Percentiles rank a stretch among this genome's conserved stretches.
Conservation (phyloP, 1,140 invertebrate genomes). For the Meloidogyne hapla region DNA sequence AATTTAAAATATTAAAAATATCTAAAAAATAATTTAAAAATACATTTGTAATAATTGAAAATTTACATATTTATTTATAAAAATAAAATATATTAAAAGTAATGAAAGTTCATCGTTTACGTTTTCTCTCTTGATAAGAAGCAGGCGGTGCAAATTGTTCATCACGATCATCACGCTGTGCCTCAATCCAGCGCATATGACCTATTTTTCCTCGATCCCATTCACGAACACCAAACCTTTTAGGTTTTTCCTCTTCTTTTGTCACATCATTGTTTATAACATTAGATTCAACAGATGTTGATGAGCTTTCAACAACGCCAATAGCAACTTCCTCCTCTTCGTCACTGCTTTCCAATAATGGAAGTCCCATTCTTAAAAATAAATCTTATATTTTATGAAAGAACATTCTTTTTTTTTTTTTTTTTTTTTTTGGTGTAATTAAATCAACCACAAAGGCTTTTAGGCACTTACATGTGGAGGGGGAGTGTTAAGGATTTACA, state of each 20-base stretch:
- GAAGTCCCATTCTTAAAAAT: conserved; percentile 26
- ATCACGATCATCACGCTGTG: conserved; percentile 49
- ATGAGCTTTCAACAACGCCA: background rate
- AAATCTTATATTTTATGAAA: no score
- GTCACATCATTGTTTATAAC: background rate
- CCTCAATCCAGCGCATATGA: conserved; percentile 35
- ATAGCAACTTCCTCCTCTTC: conserved; percentile 26
- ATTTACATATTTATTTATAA: background rate
- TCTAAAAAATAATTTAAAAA: background rate
- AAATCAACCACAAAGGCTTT: no score
- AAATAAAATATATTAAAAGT: background rate
- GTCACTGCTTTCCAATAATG: conserved; percentile 27
- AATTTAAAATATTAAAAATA: background rate
- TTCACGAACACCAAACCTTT: conserved; percentile 37
- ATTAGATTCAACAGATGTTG: background rate
- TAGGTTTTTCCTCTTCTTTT: conserved; percentile 25
- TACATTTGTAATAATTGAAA: no score
- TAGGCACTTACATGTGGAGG: no score
- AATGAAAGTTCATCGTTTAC: conserved; percentile 2
- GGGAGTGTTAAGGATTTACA: no score
- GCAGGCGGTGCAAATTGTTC: conserved; percentile 43
- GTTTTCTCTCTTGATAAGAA: conserved; percentile 29
- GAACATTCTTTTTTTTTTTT: no score
- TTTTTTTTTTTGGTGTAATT: no score
- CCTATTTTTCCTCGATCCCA: conserved; percentile 47